phyloP scores from a whole-genome alignment of 2,888 invertebrate genomes.

The Candidula unifasciata region DNA sequence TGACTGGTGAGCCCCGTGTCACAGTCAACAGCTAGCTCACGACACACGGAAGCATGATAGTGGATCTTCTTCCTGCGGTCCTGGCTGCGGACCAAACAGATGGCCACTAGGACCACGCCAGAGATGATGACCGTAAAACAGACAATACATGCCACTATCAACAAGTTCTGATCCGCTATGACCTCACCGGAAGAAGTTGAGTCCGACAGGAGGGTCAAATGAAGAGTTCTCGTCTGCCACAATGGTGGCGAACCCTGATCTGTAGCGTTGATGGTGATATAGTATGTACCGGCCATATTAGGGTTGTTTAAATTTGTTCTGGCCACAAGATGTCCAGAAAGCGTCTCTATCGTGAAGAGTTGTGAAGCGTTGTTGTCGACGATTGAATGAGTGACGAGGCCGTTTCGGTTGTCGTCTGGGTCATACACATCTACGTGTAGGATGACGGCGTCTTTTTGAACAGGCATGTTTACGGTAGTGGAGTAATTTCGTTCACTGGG shows the following conservation, averaged over 20 bases:
- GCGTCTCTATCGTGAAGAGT: conserved; percentile 47
- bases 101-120: conserved; percentile 50
- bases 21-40: background rate
- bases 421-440: conserved; percentile 94
- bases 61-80: conserved; percentile 53
- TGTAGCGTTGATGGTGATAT: conserved; percentile 49
- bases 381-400: conserved; percentile 34
- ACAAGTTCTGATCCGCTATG: conserved; percentile 51
- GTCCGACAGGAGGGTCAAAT: conserved; percentile 29
- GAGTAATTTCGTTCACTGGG: conserved; percentile 34
- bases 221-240: conserved; percentile 30
- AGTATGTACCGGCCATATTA: conserved; percentile 36
- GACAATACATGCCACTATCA: conserved; percentile 55
- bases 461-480: conserved; percentile 87
- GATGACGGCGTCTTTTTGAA: conserved; percentile 90
- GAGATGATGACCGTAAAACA: conserved; percentile 55
- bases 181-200: background rate
- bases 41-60: conserved; percentile 3
- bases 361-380: conserved; percentile 46
- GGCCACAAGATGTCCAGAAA: conserved; percentile 46
- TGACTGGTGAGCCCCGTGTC: background rate
- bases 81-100: conserved; percentile 53
- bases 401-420: conserved; percentile 82
- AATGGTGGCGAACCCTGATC: conserved; percentile 42
- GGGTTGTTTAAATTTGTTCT: conserved; percentile 13